Evolutionary conservation across 1,140 invertebrate genomes (phyloP).

Genomic region (Listronotus bonariensis): DNA sequence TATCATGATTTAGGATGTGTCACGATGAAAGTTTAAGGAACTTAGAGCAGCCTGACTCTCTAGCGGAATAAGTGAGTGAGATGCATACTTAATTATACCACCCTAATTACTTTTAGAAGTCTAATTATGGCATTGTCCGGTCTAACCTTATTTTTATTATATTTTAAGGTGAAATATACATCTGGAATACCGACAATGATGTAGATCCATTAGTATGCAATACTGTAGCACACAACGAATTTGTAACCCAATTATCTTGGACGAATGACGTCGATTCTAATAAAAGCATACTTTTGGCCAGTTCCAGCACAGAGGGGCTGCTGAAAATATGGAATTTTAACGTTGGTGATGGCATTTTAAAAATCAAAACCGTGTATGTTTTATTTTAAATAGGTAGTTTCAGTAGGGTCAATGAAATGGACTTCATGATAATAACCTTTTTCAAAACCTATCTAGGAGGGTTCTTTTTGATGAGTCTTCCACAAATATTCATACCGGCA

Average conservation of each 20-base stretch:
- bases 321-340: slow-evolving; percentile 50
- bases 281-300: slow-evolving; percentile 44
- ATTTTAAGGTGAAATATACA: slow-evolving; percentile 44
- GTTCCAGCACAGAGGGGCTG: slow-evolving; percentile 49
- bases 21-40: no score
- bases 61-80: no score
- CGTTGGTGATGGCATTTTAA: slow-evolving; percentile 26
- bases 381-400: no score
- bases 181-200: slow-evolving; percentile 52
- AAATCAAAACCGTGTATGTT: slow-evolving; percentile 45
- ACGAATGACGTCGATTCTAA: slow-evolving; percentile 42
- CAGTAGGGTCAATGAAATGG: no score
- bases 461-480: no score
- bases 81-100: no score
- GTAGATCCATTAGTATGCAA: slow-evolving; percentile 43
- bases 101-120: background rate
- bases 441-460: no score
- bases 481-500: no score
- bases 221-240: slow-evolving; percentile 44
- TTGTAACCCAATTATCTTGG: slow-evolving; percentile 49
- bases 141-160: background rate
- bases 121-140: background rate
- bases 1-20: no score
- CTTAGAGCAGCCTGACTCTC: no score
- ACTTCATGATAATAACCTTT: no score